Evolutionary conservation across 2,888 invertebrate species (phyloP), one percentile per base, ranked within the genome.

Genomic region (Monochamus alternatus): DNA sequence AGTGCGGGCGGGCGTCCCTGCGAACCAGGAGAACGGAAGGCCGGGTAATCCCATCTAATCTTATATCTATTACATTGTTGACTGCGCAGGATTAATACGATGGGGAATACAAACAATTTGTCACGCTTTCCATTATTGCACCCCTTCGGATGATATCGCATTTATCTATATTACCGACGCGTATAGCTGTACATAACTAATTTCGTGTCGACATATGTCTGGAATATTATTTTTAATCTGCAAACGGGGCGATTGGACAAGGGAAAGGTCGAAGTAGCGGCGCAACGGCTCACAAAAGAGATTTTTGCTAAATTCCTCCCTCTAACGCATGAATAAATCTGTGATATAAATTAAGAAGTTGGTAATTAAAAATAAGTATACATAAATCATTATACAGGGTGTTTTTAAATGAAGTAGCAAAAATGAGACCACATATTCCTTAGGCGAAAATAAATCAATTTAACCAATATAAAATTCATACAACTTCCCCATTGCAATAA

Each of bases 81-180:
- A 87, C 87, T 87, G 85, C 84, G 81, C 81, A 84, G 87, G 86
- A 87, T 88, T 87, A 88, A 87, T 87, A 85, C 87, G 85, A 86
- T 85, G 80, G 87, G 87, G 87, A 87, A 87, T 87, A 86, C 85
- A 84, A 84, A 87, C 87, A 87, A 88, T 88, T 88, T 88, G 88
- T 88, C 88, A 88, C 87, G 87, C 86, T 83, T 75, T 81, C 86
- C 81, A 84, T 86, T 86, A 85, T 86, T 84, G 79, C 82, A 80
- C 82, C 84, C 84, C 82, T 77, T 81, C 82, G 83, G 83, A 85
- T 86, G 84, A 87, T 87, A 87, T 86, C 83, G 84, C 86, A 87
- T 87, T 87, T 87, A 87, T 87, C 87, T 86, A 81, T 82, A 85
- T 86, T 87, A 85, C 86, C 81, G 77, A 78, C 82, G 69, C 4